A percentile compares a stretch with the other conserved stretches of the same genome.
Conservation (phyloP, 2,113 vertebrate species). For the Alligator mississippiensis region DNA sequence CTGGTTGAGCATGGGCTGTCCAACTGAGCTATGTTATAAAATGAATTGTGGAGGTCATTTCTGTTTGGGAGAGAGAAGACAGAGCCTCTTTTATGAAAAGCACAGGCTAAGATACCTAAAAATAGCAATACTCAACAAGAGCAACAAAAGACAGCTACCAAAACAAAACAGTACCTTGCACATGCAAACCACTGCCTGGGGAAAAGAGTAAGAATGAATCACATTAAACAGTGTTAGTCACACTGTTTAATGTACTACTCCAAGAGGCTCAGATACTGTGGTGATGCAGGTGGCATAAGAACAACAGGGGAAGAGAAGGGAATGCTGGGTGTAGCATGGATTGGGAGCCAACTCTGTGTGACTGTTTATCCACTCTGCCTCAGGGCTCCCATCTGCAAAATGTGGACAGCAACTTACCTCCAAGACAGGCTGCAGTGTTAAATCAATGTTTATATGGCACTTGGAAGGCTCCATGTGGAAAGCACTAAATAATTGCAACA, state of each 20-base stretch:
- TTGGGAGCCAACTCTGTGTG: neutral
- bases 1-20: neutral
- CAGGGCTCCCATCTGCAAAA: neutral
- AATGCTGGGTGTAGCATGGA: neutral
- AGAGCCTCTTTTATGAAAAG: neutral
- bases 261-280: accelerated
- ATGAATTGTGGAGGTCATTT: neutral
- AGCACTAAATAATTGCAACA: neutral
- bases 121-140: no score
- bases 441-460: neutral
- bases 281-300: accelerated
- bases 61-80: neutral
- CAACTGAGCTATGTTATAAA: neutral
- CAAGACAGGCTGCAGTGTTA: neutral
- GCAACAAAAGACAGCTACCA: neutral
- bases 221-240: neutral
- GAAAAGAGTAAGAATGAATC: neutral
- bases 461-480: neutral
- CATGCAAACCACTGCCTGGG: neutral
- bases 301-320: neutral
- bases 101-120: no score
- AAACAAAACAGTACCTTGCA: neutral
- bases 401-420: neutral
- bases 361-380: neutral
- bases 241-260: accelerated